Conservation (phyloP, 2,797 vertebrate species). For the Gambusia yucatana region DNA sequence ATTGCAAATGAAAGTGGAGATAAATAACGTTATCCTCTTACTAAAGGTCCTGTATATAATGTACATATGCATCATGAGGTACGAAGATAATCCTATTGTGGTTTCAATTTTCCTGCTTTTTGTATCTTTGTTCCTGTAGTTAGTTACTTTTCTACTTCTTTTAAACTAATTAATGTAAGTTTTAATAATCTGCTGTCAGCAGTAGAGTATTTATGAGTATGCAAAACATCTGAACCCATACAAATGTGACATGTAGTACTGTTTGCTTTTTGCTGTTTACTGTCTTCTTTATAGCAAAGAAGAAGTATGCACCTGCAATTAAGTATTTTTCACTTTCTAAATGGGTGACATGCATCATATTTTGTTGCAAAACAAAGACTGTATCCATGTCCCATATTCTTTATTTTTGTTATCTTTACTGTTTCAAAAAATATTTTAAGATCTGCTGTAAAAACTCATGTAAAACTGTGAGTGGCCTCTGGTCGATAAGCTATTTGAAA, state of each 20-base stretch:
- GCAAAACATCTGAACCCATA: slow-evolving; percentile 29
- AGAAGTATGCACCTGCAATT: slow-evolving; percentile 5
- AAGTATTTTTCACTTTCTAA: slow-evolving; percentile 9
- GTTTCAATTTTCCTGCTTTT: slow-evolving; percentile 25
- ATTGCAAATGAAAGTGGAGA: slow-evolving; percentile 4
- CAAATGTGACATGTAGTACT: slow-evolving; percentile 13
- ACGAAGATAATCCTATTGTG: slow-evolving; percentile 15
- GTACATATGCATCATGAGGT: slow-evolving; percentile 28
- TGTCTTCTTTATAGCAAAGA: slow-evolving; percentile 1
- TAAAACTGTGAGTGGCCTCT: slow-evolving; percentile 6
- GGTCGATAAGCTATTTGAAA: slow-evolving; percentile 11
- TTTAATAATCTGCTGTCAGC: slow-evolving; percentile 17
- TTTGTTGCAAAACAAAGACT: slow-evolving; percentile 7
- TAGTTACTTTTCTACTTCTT: slow-evolving; percentile 17
- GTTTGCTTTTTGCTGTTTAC: slow-evolving; percentile 8
- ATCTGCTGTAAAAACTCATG: not conserved
- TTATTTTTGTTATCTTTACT: not conserved
- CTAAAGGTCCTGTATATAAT: slow-evolving; percentile 3
- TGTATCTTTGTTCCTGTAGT: slow-evolving; percentile 19
- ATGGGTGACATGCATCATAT: not conserved
- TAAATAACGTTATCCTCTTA: slow-evolving; percentile 8
- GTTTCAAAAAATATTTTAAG: slow-evolving; percentile 5
- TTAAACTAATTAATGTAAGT: slow-evolving; percentile 10
- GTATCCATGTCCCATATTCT: not conserved
- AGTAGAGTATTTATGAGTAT: slow-evolving; percentile 16